Evolutionary conservation across 2,888 invertebrate species (phyloP).

Genomic region (Tenthredo mesomela): DNA sequence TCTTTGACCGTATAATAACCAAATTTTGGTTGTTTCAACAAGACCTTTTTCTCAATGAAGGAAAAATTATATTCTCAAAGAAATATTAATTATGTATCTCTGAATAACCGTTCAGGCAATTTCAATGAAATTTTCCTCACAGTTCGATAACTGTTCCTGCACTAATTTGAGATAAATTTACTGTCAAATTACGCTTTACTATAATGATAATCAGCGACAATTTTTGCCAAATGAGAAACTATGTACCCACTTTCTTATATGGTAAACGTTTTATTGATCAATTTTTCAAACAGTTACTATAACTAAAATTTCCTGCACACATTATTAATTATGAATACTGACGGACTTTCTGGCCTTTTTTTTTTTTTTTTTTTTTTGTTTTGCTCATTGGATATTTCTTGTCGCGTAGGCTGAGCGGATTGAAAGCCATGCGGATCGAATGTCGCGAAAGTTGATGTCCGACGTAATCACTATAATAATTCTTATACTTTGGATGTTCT

Average conservation of each 20-base stretch:
- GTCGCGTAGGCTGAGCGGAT: not conserved
- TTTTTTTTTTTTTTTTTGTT: no score
- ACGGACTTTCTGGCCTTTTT: not conserved
- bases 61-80: no score
- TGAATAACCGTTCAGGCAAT: not conserved
- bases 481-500: not conserved
- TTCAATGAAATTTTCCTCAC: not conserved
- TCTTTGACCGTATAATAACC: no score
- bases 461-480: conserved; percentile 6
- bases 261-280: not conserved
- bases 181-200: no score
- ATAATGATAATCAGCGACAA: not conserved
- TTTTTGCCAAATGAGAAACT: not conserved
- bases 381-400: not conserved
- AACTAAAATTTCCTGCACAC: not conserved
- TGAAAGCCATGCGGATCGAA: conserved; percentile 17
- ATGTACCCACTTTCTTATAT: no score
- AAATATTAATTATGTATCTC: no score
- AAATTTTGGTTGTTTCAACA: no score
- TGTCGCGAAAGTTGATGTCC: conserved; percentile 27
- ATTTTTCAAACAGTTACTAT: not conserved
- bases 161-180: not conserved
- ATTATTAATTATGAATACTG: not conserved
- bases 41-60: no score
- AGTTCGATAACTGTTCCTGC: not conserved